Evolutionary conservation across 2,797 vertebrate species (phyloP).

Genomic region (Argyrosomus regius): DNA sequence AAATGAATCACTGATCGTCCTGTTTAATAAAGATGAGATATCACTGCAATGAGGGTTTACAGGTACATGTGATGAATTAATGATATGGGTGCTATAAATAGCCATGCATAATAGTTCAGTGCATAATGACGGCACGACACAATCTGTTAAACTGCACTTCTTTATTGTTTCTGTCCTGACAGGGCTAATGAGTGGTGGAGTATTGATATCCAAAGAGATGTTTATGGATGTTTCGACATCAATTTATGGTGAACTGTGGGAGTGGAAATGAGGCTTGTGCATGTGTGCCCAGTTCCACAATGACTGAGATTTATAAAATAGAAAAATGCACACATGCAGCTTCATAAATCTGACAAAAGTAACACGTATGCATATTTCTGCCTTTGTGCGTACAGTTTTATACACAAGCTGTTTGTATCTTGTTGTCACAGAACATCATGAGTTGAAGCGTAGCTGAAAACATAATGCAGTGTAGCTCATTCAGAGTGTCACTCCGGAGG

Average conservation of each 20-base stretch:
- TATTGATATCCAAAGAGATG: not conserved
- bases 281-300: accelerated
- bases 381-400: too few species aligned
- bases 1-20: not conserved
- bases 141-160: not conserved
- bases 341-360: not conserved
- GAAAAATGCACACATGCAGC: not conserved
- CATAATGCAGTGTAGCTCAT: constrained; percentile 15
- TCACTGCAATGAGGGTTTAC: not conserved
- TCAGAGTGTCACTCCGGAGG: constrained; percentile 27
- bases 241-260: not conserved
- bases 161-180: not conserved
- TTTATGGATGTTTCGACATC: not conserved
- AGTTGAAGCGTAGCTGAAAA: not conserved
- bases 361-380: not conserved
- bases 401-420: not conserved
- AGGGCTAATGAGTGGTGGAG: not conserved
- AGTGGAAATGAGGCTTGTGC: not conserved
- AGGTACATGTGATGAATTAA: not conserved
- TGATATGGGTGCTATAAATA: not conserved
- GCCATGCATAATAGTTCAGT: too few species aligned
- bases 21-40: not conserved
- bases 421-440: not conserved
- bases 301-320: not conserved
- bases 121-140: not conserved